Evolutionary conservation across 2,113 vertebrate species (phyloP), one percentile per base, ranked within the genome.

Genomic region (Ptyas mucosa): DNA sequence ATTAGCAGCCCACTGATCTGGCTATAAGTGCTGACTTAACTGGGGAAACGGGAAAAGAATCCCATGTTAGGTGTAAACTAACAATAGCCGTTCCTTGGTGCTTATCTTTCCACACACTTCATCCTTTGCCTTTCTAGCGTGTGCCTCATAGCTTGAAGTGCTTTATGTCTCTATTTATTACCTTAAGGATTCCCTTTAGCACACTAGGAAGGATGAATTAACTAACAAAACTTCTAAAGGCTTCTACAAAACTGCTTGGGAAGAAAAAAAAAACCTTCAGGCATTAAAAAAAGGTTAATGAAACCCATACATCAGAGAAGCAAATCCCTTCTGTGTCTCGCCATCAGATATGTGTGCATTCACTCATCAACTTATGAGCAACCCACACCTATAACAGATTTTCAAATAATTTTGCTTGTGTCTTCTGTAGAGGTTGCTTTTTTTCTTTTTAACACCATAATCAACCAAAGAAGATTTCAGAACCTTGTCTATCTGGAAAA

Each of bases 201-300:
- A 93, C 92, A 91, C 90, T 96, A 88, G 54, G n/a, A 96, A 95
- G 92, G 91, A 95, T 34, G 95, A 97, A 95, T 94, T 94, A 97
- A 54, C 95, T 94, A 97, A 53, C 95, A 57, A 39, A 96, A 95
- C 51, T 93, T 97, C 75, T 85, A 57, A 91, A 91, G 89, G 86
- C 95, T 94, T 46, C 75, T 95, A 58, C 69, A 93, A 90, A 92
- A 89, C 43, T 93, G 88, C 69, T 93, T 85, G 69, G 54, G 54
- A 53, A 86, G 39, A 26, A 18, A 1, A 29, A 23, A 69, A 39
- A 52, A 53, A 88, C 43, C n/a, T 46, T 69, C 49, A 53, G 88
- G 58, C 91, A 61, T 85, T 5, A 89, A 87, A 96, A 96, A 92
- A 95, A 95, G 46, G n/a, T 24, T 95, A 95, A 94, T 94, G 85